Conservation (phyloP, 2,113 vertebrate genomes). For the Chloropsis hardwickii region DNA sequence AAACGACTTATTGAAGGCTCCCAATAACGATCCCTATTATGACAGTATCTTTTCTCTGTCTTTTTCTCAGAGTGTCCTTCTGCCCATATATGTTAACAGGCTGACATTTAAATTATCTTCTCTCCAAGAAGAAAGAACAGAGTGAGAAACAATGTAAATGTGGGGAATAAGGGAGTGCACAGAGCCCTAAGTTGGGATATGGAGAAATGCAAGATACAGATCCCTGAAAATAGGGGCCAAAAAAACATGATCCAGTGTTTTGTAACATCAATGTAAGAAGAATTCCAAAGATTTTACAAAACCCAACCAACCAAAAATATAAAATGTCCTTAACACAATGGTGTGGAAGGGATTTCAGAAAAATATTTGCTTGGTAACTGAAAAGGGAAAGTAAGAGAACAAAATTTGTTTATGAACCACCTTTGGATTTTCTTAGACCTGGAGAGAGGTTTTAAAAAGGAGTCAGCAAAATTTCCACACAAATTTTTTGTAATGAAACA, state of each 20-base stretch:
- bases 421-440: neutral
- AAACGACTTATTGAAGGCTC: neutral
- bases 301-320: fast-evolving
- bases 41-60: neutral
- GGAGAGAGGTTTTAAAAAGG: neutral
- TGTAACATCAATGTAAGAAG: neutral
- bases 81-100: neutral
- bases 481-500: neutral
- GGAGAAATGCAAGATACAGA: neutral
- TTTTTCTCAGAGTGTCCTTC: neutral
- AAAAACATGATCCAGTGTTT: neutral
- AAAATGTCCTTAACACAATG: neutral
- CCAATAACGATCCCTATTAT: neutral
- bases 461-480: neutral
- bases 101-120: neutral
- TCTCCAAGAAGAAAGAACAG: neutral
- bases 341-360: neutral
- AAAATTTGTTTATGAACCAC: neutral
- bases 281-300: neutral
- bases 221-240: neutral
- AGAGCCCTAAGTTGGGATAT: neutral
- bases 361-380: neutral
- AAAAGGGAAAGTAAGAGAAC: neutral
- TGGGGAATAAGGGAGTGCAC: neutral
- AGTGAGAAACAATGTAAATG: neutral